Conservation (phyloP, 2,797 vertebrate genomes). For the Chiloscyllium punctatum region DNA sequence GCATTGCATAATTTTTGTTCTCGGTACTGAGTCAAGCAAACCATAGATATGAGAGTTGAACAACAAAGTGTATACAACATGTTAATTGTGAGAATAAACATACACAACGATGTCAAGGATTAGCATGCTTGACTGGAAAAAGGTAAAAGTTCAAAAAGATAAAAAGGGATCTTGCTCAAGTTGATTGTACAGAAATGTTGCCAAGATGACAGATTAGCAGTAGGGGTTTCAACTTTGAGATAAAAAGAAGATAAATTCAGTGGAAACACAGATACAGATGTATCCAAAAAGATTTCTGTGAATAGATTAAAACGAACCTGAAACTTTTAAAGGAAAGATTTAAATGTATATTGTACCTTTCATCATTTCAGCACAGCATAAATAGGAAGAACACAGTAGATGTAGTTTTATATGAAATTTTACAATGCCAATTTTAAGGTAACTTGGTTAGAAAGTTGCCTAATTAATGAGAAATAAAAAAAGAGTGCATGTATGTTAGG, state of each 20-base stretch:
- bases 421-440: neutral
- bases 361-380: neutral
- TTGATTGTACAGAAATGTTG: neutral
- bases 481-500: neutral
- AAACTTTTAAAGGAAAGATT: neutral
- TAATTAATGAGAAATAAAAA: neutral
- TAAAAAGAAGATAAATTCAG: slow-evolving; percentile 22
- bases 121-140: neutral
- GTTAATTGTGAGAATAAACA: neutral
- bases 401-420: neutral
- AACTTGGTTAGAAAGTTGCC: neutral
- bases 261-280: neutral
- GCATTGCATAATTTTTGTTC: neutral
- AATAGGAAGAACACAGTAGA: neutral
- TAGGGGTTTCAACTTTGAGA: neutral
- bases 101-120: neutral
- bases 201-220: neutral
- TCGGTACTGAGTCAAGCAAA: neutral
- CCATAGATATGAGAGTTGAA: neutral
- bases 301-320: neutral
- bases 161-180: neutral
- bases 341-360: neutral
- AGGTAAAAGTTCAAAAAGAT: neutral
- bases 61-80: neutral
- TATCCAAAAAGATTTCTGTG: neutral